Conservation (phyloP, 2,113 vertebrate genomes). For the Galbula dea region DNA sequence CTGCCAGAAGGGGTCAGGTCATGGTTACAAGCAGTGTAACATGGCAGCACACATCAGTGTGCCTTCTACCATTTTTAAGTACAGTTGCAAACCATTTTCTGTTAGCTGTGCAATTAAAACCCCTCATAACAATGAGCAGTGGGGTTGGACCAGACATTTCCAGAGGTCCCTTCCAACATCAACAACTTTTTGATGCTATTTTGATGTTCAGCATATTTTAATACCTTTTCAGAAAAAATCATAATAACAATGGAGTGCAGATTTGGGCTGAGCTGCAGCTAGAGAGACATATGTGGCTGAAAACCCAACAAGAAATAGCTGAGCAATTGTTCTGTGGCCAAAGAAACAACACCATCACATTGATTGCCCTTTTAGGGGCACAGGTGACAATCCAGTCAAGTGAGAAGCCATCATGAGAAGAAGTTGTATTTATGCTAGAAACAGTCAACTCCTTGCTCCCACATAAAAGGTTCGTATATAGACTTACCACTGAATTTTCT, state of each 20-base stretch:
- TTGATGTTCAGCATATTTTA: neutral
- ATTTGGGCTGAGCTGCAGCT: neutral
- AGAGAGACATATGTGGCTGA: neutral
- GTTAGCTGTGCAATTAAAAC: neutral
- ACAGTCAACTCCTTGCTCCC: neutral
- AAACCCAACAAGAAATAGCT: neutral
- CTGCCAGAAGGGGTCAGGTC: constrained; percentile 64
- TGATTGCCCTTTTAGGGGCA: neutral
- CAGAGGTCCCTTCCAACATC: neutral
- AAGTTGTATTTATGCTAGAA: neutral
- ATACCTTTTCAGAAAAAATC: neutral
- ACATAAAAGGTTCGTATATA: neutral
- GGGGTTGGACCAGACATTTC: neutral
- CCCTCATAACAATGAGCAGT: neutral
- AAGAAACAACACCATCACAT: neutral
- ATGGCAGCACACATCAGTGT: neutral
- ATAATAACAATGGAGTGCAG: too few species aligned
- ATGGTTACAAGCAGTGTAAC: neutral
- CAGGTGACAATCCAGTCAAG: neutral
- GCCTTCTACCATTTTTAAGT: neutral
- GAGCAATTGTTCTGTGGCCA: neutral
- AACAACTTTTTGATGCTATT: neutral
- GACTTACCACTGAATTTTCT: neutral
- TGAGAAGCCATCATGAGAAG: neutral
- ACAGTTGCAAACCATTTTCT: neutral